phyloP scores from a whole-genome alignment of 2,113 vertebrate species.

The Podilymbus podiceps region DNA sequence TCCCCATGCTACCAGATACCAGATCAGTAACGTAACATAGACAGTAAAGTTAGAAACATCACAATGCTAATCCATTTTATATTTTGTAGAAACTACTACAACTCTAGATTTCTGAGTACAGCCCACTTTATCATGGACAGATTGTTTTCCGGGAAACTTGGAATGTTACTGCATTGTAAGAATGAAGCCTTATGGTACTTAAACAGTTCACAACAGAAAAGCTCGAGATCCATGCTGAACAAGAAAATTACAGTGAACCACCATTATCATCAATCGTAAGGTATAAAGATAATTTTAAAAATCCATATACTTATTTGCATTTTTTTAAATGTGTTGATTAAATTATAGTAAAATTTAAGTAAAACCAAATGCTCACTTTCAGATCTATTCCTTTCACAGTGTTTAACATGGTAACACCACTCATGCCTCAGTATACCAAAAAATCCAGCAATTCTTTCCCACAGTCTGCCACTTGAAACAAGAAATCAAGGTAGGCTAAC shows the following conservation, averaged over 20 bases:
- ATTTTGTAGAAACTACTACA: background rate
- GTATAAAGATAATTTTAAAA: background rate
- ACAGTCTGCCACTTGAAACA: background rate
- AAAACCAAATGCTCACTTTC: background rate
- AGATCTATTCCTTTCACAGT: background rate
- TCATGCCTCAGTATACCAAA: background rate
- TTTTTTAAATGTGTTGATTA: background rate
- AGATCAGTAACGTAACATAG: background rate
- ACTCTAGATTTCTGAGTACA: background rate
- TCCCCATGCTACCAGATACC: background rate
- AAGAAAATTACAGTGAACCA: background rate
- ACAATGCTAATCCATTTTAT: background rate
- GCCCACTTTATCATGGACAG: background rate
- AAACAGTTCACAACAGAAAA: background rate
- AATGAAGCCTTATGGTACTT: background rate
- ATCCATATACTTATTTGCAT: background rate
- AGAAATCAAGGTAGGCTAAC: background rate
- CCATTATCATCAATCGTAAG: background rate
- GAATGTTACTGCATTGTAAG: background rate
- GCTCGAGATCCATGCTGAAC: background rate
- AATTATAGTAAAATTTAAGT: background rate
- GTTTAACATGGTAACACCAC: background rate
- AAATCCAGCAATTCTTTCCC: background rate
- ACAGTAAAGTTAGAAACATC: background rate
- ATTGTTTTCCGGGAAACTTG: background rate